Percentiles rank a stretch among this genome's conserved stretches.
Conservation (phyloP, 2,113 vertebrate species). For the Pagrus major region DNA sequence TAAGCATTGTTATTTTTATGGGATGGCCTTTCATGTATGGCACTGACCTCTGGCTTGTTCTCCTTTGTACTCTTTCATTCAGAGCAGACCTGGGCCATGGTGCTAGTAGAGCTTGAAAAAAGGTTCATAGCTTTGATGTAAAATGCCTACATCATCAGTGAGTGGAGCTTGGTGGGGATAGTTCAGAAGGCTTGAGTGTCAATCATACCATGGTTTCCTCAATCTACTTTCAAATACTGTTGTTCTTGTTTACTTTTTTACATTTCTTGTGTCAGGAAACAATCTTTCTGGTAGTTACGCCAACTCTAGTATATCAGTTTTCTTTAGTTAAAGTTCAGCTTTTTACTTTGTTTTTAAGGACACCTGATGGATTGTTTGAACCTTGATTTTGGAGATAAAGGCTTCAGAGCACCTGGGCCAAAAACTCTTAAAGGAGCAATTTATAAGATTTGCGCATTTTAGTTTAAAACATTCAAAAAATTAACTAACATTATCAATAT, state of each 20-base stretch:
- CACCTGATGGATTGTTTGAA: not conserved
- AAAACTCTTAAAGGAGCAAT: too few species aligned
- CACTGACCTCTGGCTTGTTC: constrained; percentile 44
- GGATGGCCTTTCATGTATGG: constrained; percentile 57
- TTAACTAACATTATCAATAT: too few species aligned
- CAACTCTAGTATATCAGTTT: not conserved
- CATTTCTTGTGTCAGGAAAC: not conserved
- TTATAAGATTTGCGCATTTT: too few species aligned
- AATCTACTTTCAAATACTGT: not conserved
- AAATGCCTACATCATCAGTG: not conserved
- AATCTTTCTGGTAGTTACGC: not conserved
- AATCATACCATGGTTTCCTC: not conserved
- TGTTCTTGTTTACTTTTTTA: not conserved
- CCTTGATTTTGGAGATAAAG: not conserved
- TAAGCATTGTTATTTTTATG: constrained; percentile 65
- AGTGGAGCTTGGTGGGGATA: constrained; percentile 1
- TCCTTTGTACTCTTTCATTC: constrained; percentile 26
- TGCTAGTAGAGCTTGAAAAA: not conserved
- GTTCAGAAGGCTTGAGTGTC: not conserved
- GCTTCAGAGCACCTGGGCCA: not conserved
- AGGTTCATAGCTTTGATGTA: constrained; percentile 24
- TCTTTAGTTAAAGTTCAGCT: not conserved
- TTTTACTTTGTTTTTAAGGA: not conserved
- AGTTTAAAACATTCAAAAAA: too few species aligned
- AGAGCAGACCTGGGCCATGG: constrained; percentile 4